phyloP scores from a whole-genome alignment of 92 coral and sea anemone genomes.

The Muricea muricata region DNA sequence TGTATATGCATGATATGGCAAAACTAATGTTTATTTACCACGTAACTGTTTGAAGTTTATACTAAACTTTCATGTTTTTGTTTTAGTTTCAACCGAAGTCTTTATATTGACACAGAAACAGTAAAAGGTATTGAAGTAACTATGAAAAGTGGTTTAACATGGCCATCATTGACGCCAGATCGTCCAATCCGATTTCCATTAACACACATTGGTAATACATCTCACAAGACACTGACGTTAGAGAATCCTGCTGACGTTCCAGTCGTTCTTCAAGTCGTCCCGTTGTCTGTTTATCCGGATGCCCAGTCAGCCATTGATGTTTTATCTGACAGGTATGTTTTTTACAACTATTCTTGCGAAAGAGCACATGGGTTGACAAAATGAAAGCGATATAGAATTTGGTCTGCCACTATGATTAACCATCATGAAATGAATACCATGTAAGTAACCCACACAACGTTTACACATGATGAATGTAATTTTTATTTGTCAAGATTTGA shows the following conservation, averaged over 20 bases:
- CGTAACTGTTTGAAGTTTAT: too few relatives aligned
- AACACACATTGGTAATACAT: constrained; percentile 90
- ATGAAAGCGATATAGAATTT: too few relatives aligned
- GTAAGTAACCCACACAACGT: too few relatives aligned
- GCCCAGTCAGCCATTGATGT: constrained; percentile 80
- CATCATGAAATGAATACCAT: too few relatives aligned
- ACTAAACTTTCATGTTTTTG: not conserved
- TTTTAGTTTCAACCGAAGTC: constrained; percentile 73
- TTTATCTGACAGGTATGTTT: constrained; percentile 77
- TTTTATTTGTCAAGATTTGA: constrained; percentile 64
- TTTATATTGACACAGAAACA: constrained; percentile 84
- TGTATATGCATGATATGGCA: not conserved
- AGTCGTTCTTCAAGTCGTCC: constrained; percentile 85
- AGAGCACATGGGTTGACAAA: too few relatives aligned
- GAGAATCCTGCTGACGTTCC: constrained; percentile 92
- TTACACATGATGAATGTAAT: not conserved
- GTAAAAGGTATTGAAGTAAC: constrained; percentile 79
- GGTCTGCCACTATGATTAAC: too few relatives aligned
- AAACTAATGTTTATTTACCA: not conserved
- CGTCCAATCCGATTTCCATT: constrained; percentile 95
- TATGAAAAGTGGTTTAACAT: constrained; percentile 76
- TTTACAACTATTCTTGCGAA: not conserved
- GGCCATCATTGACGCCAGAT: constrained; percentile 94
- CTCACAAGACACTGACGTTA: constrained; percentile 74
- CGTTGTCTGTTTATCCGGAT: constrained; percentile 76